A percentile compares a stretch with the other conserved stretches of the same genome.
Conservation (phyloP, 2,797 vertebrate genomes). For the Astyanax mexicanus region DNA sequence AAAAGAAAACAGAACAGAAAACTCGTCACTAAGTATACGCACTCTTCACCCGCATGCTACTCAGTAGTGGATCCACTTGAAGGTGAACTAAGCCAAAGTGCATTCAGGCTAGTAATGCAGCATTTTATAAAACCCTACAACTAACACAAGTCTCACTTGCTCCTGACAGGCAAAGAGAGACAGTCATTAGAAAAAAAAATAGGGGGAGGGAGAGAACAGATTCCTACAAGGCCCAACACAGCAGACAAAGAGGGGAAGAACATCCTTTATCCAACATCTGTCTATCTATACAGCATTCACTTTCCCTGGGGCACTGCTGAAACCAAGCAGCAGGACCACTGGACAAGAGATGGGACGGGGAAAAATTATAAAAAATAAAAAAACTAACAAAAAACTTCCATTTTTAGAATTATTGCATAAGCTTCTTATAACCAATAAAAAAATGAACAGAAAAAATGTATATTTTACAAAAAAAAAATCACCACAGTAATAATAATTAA, state of each 20-base stretch:
- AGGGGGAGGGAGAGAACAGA: background rate
- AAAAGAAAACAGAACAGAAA: conserved; percentile 3
- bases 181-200: conserved; percentile 27
- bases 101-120: conserved; percentile 60
- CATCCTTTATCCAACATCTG: conserved; percentile 27
- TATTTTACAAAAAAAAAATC: conserved; percentile 42
- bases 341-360: conserved; percentile 27
- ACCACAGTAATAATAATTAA: conserved; percentile 51
- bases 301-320: conserved; percentile 23
- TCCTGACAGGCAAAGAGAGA: conserved; percentile 36
- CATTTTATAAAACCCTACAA: conserved; percentile 54
- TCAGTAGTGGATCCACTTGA: conserved; percentile 63
- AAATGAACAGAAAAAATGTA: conserved; percentile 29
- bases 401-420: conserved; percentile 57
- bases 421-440: conserved; percentile 37
- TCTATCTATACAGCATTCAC: conserved; percentile 48
- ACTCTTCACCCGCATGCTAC: conserved; percentile 58
- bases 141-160: conserved; percentile 44
- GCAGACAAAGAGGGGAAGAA: conserved; percentile 5
- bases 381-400: conserved; percentile 13
- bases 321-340: conserved; percentile 39
- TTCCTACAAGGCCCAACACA: conserved; percentile 40
- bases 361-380: background rate
- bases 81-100: conserved; percentile 61
- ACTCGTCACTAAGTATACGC: conserved; percentile 49